Evolutionary conservation across 2,113 vertebrate species (phyloP).

Genomic region (Rousettus leschenaultii): DNA sequence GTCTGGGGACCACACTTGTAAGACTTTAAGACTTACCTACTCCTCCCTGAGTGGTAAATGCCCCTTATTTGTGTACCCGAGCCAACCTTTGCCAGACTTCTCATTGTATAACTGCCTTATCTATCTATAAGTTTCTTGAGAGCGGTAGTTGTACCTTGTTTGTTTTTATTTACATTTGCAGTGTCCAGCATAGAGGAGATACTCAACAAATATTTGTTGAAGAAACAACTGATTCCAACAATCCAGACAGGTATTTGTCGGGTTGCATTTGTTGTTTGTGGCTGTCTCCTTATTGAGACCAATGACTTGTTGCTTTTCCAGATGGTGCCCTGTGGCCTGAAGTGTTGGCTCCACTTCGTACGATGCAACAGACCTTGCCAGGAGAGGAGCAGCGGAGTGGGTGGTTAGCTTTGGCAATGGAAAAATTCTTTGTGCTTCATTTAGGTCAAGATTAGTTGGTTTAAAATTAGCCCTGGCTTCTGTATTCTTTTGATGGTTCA

Average conservation of each 20-base stretch:
- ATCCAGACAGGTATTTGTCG: background rate
- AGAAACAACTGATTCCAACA: background rate
- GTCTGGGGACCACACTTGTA: background rate
- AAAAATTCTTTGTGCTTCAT: slow-evolving; percentile 26
- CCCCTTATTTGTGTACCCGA: background rate
- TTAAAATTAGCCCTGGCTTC: slow-evolving; percentile 36
- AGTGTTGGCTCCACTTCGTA: slow-evolving; percentile 3
- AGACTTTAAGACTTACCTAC: background rate
- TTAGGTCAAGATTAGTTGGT: slow-evolving; percentile 38
- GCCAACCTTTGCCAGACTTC: background rate
- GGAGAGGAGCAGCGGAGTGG: background rate
- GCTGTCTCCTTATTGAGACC: background rate
- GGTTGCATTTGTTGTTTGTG: slow-evolving; percentile 14
- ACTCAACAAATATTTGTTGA: background rate
- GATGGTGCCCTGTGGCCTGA: slow-evolving; percentile 15
- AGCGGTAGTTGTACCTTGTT: background rate
- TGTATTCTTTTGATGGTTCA: background rate
- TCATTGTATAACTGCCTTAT: background rate
- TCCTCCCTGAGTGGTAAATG: background rate
- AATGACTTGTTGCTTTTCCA: background rate
- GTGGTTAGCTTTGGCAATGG: background rate
- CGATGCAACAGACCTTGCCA: background rate
- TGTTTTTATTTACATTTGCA: background rate
- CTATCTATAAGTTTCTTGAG: background rate
- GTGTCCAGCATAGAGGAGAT: background rate